Evolutionary conservation across 2,888 invertebrate species (phyloP), one percentile per base, ranked within the genome.

Genomic region (Mythimna lalbum): DNA sequence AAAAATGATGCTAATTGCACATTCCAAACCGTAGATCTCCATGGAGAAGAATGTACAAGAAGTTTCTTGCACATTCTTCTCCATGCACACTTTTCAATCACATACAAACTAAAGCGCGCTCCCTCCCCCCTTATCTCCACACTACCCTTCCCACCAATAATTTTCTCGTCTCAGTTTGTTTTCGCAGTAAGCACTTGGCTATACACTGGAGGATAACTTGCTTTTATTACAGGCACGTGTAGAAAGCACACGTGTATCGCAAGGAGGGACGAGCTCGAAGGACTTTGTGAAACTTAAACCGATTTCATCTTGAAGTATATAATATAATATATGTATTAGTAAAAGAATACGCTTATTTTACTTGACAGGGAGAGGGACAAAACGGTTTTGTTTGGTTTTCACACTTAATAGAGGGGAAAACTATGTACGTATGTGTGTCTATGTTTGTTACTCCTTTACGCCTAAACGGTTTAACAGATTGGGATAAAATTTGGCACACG

Each of bases 191-290:
- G 6, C n/a, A 4, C 49, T 43, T 14, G 14, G 36, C n/a, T 68
- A 69, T 36, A 53, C 77, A 9, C 76, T 53, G 17, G 77, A 52
- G 76, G 60, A 63, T 80, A 63, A 55, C 33, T 27, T 57, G 10
- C 36, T 68, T 75, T 80, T 80, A 80, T 57, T 56, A 49, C 63
- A n/a, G 6, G 4, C 77, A 81, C 77, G 77, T 81, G 77, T 76
- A 76, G 55, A 17, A 43, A 5, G 55, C 4, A 49, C 77, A 77
- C 81, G 76, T 80, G 81, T 69, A 64, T 19, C 36, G 47, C 39
- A 27, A 19, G 55, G 21, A 17, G 6, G n/a, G n/a, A n/a, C n/a
- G n/a, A n/a, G n/a, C 53, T 14, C 19, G 61, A 62, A 66, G 67
- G 80, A 39, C 43, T 73, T 12, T 19, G 0, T 66, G 23, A 23